Percentiles rank a stretch among this genome's conserved stretches.
Conservation (phyloP, 2,113 vertebrate species). For the Megalops atlanticus region DNA sequence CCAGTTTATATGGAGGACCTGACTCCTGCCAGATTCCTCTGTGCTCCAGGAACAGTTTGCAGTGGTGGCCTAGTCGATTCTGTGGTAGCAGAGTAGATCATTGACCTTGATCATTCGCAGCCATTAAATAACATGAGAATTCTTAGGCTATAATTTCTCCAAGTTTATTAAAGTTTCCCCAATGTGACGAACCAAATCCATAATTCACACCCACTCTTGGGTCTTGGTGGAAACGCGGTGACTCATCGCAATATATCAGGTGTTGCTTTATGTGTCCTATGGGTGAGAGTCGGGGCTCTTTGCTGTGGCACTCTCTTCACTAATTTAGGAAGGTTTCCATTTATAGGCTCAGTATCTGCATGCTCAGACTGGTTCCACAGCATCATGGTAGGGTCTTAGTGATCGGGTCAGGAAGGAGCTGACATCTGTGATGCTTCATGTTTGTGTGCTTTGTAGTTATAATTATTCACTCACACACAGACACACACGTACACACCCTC, state of each 20-base stretch:
- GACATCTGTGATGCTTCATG: neutral
- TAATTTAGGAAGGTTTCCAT: neutral
- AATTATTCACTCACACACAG: too few species aligned
- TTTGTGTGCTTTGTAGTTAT: neutral
- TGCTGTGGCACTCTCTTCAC: neutral
- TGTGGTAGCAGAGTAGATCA: neutral
- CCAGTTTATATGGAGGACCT: neutral
- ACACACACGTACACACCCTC: too few species aligned
- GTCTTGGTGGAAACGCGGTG: neutral
- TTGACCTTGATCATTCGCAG: neutral
- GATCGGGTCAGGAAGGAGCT: neutral
- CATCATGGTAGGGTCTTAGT: neutral
- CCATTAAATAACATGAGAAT: neutral
- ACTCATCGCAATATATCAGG: neutral
- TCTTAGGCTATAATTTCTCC: neutral
- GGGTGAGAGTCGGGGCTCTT: neutral
- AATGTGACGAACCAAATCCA: neutral
- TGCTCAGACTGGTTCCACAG: neutral
- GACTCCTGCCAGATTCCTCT: neutral
- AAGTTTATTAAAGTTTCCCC: neutral
- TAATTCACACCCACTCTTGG: slow-evolving; percentile 3
- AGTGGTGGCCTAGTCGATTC: neutral
- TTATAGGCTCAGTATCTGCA: neutral
- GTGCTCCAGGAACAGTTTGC: neutral
- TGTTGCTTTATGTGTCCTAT: neutral